These are phyloP conservation scores for Polypterus bichir DNA, from an alignment of 2,113 vertebrate species.

Conservation along the genomic window DNA sequence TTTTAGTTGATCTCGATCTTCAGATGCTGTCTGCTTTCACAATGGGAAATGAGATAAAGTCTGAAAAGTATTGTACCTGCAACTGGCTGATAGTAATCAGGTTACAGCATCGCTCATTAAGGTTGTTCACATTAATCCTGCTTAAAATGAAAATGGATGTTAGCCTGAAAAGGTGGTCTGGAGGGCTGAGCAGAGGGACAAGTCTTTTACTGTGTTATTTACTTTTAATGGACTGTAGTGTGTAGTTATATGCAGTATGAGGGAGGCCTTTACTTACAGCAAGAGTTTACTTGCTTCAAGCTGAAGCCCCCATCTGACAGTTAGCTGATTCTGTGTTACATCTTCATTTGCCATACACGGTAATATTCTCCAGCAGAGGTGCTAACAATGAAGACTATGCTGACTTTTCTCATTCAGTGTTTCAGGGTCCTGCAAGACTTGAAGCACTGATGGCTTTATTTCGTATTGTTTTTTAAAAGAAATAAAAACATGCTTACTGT, in stretches of 20 bases:
- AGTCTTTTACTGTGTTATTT: background rate
- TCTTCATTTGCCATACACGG: slow-evolving; percentile 50
- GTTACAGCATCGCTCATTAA: slow-evolving; percentile 20
- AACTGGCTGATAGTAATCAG: slow-evolving; percentile 12
- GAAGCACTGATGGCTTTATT: too few relatives aligned
- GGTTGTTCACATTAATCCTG: slow-evolving; percentile 4
- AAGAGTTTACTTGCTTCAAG: slow-evolving; percentile 39
- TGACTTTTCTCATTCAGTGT: too few relatives aligned
- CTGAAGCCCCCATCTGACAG: slow-evolving; percentile 40
- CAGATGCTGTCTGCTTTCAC: slow-evolving; percentile 7
- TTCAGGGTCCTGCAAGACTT: too few relatives aligned
- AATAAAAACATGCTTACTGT: too few relatives aligned
- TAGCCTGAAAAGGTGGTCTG: too few relatives aligned
- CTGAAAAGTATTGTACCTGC: slow-evolving; percentile 7
- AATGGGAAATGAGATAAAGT: slow-evolving; percentile 10
- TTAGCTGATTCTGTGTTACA: slow-evolving; percentile 53
- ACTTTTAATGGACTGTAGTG: too few relatives aligned
- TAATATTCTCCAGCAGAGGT: slow-evolving; percentile 33
- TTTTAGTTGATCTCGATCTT: too few relatives aligned
- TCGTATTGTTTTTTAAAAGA: too few relatives aligned
- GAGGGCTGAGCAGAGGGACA: too few relatives aligned
- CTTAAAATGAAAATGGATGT: too few relatives aligned
- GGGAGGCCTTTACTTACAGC: slow-evolving; percentile 34
- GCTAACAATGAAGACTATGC: slow-evolving; percentile 5
- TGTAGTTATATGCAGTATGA: slow-evolving; percentile 9